Percentiles rank a stretch among this genome's conserved stretches.
Conservation (phyloP, 2,797 vertebrate genomes). For the Xenopus petersii region DNA sequence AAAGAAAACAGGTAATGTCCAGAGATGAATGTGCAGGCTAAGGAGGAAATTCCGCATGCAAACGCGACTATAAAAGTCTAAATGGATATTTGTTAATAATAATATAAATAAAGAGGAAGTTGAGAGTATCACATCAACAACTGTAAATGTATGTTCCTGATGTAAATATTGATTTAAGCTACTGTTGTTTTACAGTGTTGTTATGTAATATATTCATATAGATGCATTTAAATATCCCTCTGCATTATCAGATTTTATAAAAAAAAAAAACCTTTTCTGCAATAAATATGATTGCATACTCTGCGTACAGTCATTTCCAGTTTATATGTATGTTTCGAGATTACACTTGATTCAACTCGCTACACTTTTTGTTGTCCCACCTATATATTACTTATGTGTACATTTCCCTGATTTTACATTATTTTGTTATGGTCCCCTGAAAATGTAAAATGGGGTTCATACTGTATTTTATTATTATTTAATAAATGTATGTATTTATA, state of each 20-base stretch:
- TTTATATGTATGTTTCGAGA: no score
- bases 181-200: slow-evolving; percentile 74
- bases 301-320: slow-evolving; percentile 24
- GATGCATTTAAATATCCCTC: slow-evolving; percentile 73
- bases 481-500: no score
- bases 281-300: slow-evolving; percentile 74
- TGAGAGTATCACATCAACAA: slow-evolving; percentile 51
- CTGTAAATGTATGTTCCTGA: slow-evolving; percentile 73
- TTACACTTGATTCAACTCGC: no score
- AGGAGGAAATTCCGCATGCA: not conserved
- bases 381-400: no score
- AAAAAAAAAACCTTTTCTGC: slow-evolving; percentile 72
- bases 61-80: slow-evolving; percentile 53
- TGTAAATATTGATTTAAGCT: slow-evolving; percentile 72
- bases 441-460: no score
- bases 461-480: no score
- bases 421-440: no score
- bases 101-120: not conserved
- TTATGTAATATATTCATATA: slow-evolving; percentile 69
- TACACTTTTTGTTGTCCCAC: no score
- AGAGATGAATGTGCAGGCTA: not conserved
- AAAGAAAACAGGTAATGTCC: not conserved
- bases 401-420: no score
- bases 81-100: not conserved
- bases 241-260: slow-evolving; percentile 77